Conservation (phyloP, 2,888 invertebrate genomes). For the Panopea generosa region DNA sequence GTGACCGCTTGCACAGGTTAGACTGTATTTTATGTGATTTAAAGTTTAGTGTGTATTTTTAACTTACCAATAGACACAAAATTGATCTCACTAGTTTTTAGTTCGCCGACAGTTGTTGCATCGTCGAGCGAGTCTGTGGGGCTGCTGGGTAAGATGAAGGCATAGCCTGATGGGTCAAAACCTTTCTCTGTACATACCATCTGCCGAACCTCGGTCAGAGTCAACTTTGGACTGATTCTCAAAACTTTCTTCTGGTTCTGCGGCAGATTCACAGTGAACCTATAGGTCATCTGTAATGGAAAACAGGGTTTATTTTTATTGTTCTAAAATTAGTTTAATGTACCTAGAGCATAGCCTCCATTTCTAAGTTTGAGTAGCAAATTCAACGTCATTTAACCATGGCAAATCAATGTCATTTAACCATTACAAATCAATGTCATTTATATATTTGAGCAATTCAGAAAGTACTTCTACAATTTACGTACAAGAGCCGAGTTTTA, state of each 20-base stretch:
- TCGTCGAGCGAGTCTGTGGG: conserved; percentile 79
- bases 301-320: no score
- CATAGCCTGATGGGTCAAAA: conserved; percentile 89
- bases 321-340: not conserved
- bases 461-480: no score
- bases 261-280: conserved; percentile 90
- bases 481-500: no score
- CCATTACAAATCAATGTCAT: no score
- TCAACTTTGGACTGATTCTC: conserved; percentile 90
- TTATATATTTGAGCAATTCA: no score
- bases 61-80: conserved; percentile 67
- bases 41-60: no score
- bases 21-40: no score
- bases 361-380: no score
- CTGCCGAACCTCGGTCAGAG: conserved; percentile 89
- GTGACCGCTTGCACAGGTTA: no score
- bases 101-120: conserved; percentile 68
- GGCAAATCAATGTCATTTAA: no score
- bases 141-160: conserved; percentile 91
- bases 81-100: conserved; percentile 73
- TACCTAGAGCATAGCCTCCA: no score
- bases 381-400: no score
- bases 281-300: conserved; percentile 83
- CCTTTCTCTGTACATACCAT: conserved; percentile 91
- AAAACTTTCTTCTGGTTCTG: conserved; percentile 92